phyloP scores from a whole-genome alignment of 2,797 vertebrate species.

The Vireo griseus region DNA sequence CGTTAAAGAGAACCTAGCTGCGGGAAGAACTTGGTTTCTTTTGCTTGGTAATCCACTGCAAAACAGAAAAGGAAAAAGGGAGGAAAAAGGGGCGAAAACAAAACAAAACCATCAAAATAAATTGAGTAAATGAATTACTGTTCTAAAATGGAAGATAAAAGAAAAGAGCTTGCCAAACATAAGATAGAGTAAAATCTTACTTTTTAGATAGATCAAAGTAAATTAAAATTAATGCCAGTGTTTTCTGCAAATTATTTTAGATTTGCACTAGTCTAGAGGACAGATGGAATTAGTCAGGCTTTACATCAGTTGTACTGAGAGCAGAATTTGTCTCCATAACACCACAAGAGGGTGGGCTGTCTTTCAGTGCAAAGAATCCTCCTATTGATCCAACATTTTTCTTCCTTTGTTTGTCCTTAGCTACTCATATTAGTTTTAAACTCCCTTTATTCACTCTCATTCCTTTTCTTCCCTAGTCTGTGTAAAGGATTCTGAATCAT shows the following conservation, averaged over 20 bases:
- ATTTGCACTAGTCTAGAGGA: background rate
- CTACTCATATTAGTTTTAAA: background rate
- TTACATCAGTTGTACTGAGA: background rate
- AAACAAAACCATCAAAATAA: background rate
- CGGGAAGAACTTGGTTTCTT: background rate
- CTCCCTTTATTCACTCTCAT: background rate
- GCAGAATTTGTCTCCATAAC: background rate
- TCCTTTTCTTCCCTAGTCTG: background rate
- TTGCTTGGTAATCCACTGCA: background rate
- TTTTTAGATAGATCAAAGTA: background rate
- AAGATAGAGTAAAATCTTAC: background rate
- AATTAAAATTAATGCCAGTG: background rate
- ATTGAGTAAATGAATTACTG: background rate
- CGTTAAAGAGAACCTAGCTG: background rate
- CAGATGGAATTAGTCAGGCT: conserved; percentile 18
- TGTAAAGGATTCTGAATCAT: background rate
- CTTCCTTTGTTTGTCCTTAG: background rate
- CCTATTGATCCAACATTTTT: accelerated
- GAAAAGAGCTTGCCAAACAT: background rate
- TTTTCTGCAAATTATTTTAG: background rate
- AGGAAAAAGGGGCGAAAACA: background rate
- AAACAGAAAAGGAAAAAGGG: background rate
- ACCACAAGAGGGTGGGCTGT: background rate
- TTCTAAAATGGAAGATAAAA: background rate
- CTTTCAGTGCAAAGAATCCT: background rate